Evolutionary conservation across 1,140 invertebrate genomes (phyloP), one percentile per base, ranked within the genome.

Genomic region (Drosophila neocordata): DNA sequence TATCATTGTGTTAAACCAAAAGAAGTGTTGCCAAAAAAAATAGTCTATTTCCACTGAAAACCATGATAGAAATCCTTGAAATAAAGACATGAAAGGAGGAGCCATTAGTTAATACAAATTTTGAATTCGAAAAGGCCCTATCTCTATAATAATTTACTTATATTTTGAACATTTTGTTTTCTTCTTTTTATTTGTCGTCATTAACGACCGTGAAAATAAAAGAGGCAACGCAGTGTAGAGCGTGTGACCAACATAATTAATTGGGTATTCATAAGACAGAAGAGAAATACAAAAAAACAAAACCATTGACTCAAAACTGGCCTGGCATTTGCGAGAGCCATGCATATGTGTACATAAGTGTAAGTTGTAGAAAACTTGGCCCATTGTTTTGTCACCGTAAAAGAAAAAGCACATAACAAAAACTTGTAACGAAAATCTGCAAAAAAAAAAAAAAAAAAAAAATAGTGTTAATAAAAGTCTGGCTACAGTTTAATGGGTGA

Each of bases 201-300:
- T 60, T 85, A 84, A 85, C 82, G 81, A 87, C 81, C 81, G 82
- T 85, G 82, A 85, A 85, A 85, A 82, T 65, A 60, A 73, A 78
- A 82, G 65, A 59, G 70, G 65, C 68, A 59, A 60, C 15, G 15
- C 13, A 72, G 68, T 80, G 65, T 82, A 61, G 71, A 85, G 82
- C 82, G 82, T 85, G 82, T 78, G 82, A 85, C 68, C 82, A 85
- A 87, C 78, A 87, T 87, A 81, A 85, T 85, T 82, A 85, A 85
- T 85, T 85, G 82, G 65, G 78, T 87, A 85, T 85, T 85, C 82
- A 87, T 68, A 73, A 76, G 64, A 18, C 38, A 27, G 35, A 15
- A 63, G 59, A 64, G 41, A 48, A 41, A 41, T 15, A 41, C 38
- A 41, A 4, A 41, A 13, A 15, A 15, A 41, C 4, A 41, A 6